phyloP scores from a whole-genome alignment of 2,888 invertebrate genomes.

The Papilio elwesi region DNA sequence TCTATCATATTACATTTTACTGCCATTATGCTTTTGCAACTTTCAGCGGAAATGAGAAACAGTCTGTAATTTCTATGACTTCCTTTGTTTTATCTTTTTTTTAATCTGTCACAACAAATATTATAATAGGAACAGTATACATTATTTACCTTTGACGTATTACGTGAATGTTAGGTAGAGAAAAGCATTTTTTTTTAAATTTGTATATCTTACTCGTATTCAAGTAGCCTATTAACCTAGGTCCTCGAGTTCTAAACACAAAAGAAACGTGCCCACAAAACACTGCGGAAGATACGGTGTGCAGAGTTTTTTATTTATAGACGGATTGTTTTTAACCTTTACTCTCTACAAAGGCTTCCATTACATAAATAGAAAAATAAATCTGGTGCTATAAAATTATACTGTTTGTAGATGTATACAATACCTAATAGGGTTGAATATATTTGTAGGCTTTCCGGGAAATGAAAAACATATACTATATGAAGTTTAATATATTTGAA shows the following conservation, averaged over 20 bases:
- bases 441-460: neutral
- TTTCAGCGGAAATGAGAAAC: too few relatives aligned
- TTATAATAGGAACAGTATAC: too few relatives aligned
- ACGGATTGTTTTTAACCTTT: constrained; percentile 34
- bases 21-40: too few relatives aligned
- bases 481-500: too few relatives aligned
- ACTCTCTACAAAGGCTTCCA: constrained; percentile 30
- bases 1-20: too few relatives aligned
- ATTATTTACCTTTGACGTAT: too few relatives aligned
- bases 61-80: too few relatives aligned
- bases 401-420: neutral
- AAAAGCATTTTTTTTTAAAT: neutral
- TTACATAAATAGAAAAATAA: constrained; percentile 17
- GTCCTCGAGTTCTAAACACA: constrained; percentile 9
- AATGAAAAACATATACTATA: neutral
- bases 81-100: too few relatives aligned
- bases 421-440: neutral
- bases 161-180: neutral
- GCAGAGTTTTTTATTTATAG: constrained; percentile 38
- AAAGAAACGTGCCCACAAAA: constrained; percentile 19
- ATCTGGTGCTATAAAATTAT: constrained; percentile 38
- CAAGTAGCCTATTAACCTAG: constrained; percentile 9
- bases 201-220: neutral
- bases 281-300: constrained; percentile 21
- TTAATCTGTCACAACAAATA: too few relatives aligned